Conservation (phyloP, 1,140 invertebrate genomes). For the Panagrolaimus sp. region DNA sequence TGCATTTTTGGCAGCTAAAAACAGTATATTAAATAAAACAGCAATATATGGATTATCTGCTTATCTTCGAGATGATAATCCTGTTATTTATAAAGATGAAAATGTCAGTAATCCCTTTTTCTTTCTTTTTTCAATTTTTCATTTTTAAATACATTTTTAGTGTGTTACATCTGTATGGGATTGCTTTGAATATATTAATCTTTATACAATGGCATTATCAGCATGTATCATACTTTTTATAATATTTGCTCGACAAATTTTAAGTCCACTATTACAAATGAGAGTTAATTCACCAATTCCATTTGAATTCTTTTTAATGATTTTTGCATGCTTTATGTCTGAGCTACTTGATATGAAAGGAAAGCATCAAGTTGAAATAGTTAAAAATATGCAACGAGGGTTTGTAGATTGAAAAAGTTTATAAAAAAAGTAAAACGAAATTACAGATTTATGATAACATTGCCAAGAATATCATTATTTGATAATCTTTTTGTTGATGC, state of each 20-base stretch:
- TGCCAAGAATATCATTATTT: constrained; percentile 27
- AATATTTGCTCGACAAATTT: constrained; percentile 38
- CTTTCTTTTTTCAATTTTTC: neutral
- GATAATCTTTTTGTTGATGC: constrained; percentile 24
- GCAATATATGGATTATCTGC: neutral
- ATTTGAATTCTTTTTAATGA: constrained; percentile 41
- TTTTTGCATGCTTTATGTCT: constrained; percentile 33
- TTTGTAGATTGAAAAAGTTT: constrained; percentile 1
- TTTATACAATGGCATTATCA: constrained; percentile 33
- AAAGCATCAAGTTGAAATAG: constrained; percentile 28
- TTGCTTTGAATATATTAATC: constrained; percentile 38
- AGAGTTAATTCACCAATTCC: constrained; percentile 30
- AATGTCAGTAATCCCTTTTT: neutral
- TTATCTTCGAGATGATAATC: neutral
- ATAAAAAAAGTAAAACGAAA: constrained; percentile 13
- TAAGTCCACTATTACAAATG: constrained; percentile 34
- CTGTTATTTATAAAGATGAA: neutral
- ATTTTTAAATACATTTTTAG: constrained; percentile 23
- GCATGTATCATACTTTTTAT: constrained; percentile 31
- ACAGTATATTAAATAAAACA: constrained; percentile 2
- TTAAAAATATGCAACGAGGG: constrained; percentile 22
- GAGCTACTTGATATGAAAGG: constrained; percentile 24
- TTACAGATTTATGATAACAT: constrained; percentile 23
- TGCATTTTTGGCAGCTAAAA: neutral
- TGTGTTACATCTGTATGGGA: constrained; percentile 39